Evolutionary conservation across 2,888 invertebrate genomes (phyloP), one percentile per base, ranked within the genome.

Genomic region (Leucozona laternaria): DNA sequence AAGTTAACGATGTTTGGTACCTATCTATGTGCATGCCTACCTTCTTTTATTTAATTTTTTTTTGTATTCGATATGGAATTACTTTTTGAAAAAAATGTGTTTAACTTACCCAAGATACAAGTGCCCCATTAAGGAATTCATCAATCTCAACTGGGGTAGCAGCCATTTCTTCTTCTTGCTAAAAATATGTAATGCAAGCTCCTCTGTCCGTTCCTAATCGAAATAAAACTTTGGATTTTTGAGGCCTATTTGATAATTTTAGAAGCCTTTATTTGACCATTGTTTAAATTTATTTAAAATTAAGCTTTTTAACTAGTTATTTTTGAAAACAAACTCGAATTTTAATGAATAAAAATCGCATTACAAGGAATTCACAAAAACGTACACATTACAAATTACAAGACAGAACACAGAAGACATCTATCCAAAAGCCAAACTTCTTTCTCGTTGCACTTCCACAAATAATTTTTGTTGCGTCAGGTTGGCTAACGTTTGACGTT

Each of bases 41-140:
- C n/a, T n/a, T n/a, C n/a, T n/a, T n/a, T n/a, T 40, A 45, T 45
- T 45, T n/a, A 2, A 0, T n/a, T 45, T 17, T n/a, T 7, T 45
- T 45, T n/a, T n/a, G n/a, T 45, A 55, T 20, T 7, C 3, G 13
- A 57, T 7, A n/a, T 20, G 48, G 0, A 13, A 11, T 28, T 2
- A 11, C 20, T 62, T 45, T 34, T 58, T 13, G 4, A 57, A 22
- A 34, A 71, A 68, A 68, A 22, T 17, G 0, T 31, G 5, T n/a
- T 22, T 15, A 15, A 94, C 95, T 95, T 94, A 97, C 97, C 97
- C 97, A 97, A 92, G 96, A 96, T 90, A 97, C 96, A 89, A 97
- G 94, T 90, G 97, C 96, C 91, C 97, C 97, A 91, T 95, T 95
- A 92, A 97, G 94, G 93, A 97, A 96, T 91, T 97, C 96, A 91